Evolutionary conservation across 2,888 invertebrate genomes (phyloP).

Genomic region (Mylabris sibirica): DNA sequence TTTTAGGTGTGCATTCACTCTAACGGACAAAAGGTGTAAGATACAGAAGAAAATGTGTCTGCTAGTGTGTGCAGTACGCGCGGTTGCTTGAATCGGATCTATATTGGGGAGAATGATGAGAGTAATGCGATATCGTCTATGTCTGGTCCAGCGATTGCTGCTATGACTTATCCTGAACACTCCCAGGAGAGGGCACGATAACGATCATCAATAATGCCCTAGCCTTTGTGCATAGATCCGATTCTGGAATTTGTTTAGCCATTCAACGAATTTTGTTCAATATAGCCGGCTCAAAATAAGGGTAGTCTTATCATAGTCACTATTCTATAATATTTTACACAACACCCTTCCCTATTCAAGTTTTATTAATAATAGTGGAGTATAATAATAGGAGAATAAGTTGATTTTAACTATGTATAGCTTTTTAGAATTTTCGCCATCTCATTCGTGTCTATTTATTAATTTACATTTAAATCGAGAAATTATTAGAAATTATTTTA

Average conservation of each 20-base stretch:
- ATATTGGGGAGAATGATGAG: slow-evolving; percentile 38
- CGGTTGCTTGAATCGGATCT: neutral
- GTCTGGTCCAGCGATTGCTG: slow-evolving; percentile 44
- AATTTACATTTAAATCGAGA: slow-evolving; percentile 55
- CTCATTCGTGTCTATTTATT: slow-evolving; percentile 16
- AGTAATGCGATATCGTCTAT: slow-evolving; percentile 51
- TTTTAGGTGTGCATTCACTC: slow-evolving; percentile 30
- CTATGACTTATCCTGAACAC: slow-evolving; percentile 51
- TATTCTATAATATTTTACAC: neutral
- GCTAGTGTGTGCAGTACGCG: neutral
- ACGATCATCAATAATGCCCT: slow-evolving; percentile 51
- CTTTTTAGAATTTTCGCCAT: slow-evolving; percentile 24
- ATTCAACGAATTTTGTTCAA: slow-evolving; percentile 24
- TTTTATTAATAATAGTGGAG: neutral
- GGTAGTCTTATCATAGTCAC: neutral
- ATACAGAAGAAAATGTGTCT: neutral
- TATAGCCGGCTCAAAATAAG: neutral
- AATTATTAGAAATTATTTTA: slow-evolving; percentile 51
- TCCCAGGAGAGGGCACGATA: slow-evolving; percentile 48
- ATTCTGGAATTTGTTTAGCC: slow-evolving; percentile 42
- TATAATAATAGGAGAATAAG: neutral
- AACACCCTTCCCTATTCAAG: neutral
- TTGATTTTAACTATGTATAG: slow-evolving; percentile 30
- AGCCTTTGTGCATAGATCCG: slow-evolving; percentile 36
- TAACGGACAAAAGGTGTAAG: slow-evolving; percentile 41